Percentiles rank a stretch among this genome's conserved stretches.
Conservation (phyloP, 2,113 vertebrate species). For the Poecile atricapillus region DNA sequence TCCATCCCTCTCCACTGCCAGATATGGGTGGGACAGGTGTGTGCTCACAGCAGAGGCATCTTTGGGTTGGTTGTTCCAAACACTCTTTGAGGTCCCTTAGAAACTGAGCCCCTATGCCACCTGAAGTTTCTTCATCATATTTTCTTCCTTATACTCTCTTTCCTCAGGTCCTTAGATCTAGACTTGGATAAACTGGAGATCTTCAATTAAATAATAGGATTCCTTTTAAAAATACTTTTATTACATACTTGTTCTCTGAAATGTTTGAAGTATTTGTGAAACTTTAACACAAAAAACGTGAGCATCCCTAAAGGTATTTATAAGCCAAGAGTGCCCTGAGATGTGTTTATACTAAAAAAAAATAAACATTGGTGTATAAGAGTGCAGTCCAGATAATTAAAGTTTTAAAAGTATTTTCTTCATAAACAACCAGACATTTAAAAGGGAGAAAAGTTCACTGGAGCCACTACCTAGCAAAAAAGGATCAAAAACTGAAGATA, state of each 20-base stretch:
- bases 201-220: not conserved
- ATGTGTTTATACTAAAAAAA: not conserved
- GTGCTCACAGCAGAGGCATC: not conserved
- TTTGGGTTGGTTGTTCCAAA: not conserved
- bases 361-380: not conserved
- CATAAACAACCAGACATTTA: not conserved
- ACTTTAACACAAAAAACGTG: not conserved
- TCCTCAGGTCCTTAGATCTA: not conserved
- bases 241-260: not conserved
- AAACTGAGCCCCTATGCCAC: not conserved
- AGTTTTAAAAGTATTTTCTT: not conserved
- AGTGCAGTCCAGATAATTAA: not conserved
- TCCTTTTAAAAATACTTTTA: not conserved
- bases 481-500: not conserved
- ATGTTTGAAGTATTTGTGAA: not conserved
- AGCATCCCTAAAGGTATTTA: not conserved
- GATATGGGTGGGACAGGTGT: rapidly evolving
- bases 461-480: not conserved
- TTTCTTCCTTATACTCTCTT: not conserved
- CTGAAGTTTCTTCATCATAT: not conserved
- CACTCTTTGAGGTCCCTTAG: not conserved
- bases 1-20: not conserved
- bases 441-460: not conserved
- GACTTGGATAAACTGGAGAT: not conserved
- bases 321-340: not conserved